Conservation (phyloP, 2,888 invertebrate species). For the Bruchidius siliquastri region DNA sequence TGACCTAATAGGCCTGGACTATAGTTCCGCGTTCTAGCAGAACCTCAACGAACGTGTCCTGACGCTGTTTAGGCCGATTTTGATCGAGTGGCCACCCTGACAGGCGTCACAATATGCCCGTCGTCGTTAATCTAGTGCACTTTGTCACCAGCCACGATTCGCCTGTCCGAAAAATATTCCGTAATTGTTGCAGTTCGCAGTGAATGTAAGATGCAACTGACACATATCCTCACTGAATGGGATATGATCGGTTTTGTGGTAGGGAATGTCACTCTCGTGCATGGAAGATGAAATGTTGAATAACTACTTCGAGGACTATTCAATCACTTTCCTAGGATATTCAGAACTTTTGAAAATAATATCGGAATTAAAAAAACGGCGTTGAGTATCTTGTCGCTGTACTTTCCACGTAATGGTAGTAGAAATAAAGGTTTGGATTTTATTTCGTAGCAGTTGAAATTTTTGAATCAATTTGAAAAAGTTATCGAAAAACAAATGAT, state of each 20-base stretch:
- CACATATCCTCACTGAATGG: neutral
- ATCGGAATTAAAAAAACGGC: too few relatives aligned
- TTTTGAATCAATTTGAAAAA: too few relatives aligned
- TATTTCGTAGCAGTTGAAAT: too few relatives aligned
- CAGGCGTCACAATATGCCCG: slow-evolving; percentile 33
- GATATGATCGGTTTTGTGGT: neutral
- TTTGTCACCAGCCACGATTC: slow-evolving; percentile 36
- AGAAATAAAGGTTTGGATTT: too few relatives aligned
- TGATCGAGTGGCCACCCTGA: slow-evolving; percentile 41
- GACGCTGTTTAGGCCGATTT: slow-evolving; percentile 20
- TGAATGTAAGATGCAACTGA: neutral
- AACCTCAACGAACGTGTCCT: neutral
- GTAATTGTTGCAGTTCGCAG: neutral
- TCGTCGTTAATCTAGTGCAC: slow-evolving; percentile 37
- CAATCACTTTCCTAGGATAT: neutral
- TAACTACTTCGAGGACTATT: neutral
- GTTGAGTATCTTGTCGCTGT: too few relatives aligned
- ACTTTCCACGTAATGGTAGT: too few relatives aligned
- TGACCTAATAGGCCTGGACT: neutral
- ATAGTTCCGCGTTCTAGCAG: neutral
- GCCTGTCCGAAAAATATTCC: neutral
- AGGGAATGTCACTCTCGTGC: neutral
- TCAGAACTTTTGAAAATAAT: too few relatives aligned
- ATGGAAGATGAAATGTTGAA: neutral
- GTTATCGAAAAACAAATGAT: too few relatives aligned